These are phyloP conservation scores for Phthorimaea operculella DNA, from an alignment of 1,140 invertebrate genomes.

Conservation along the genomic window DNA sequence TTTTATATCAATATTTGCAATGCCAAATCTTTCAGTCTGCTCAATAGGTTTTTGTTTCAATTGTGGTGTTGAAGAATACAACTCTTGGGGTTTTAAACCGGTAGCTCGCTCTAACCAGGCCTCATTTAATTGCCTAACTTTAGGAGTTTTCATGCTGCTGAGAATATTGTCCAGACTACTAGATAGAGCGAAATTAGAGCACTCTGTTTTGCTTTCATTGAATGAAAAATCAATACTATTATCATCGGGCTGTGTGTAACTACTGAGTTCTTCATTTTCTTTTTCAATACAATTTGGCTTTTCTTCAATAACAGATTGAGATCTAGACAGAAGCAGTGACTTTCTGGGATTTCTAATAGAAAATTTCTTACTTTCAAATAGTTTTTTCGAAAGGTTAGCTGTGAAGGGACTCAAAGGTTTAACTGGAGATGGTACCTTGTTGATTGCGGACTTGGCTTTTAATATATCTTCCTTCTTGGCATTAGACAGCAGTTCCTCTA, in stretches of 20 bases:
- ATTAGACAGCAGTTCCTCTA: constrained; percentile 53
- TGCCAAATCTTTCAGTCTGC: not conserved
- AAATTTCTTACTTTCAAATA: constrained; percentile 76
- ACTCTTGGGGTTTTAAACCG: constrained; percentile 14
- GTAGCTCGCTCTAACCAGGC: constrained; percentile 68
- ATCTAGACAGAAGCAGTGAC: constrained; percentile 56
- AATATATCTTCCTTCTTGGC: constrained; percentile 44
- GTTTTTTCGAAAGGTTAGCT: constrained; percentile 73
- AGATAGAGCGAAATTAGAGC: not conserved
- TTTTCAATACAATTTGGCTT: constrained; percentile 6
- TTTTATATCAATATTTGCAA: too few relatives aligned
- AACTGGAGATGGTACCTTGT: too few relatives aligned
- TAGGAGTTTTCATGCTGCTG: not conserved
- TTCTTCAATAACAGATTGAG: constrained; percentile 9
- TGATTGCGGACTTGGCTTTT: constrained; percentile 11
- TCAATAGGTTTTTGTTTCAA: constrained; percentile 6
- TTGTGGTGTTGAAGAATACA: not conserved
- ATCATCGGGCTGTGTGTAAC: not conserved
- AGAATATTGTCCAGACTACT: not conserved
- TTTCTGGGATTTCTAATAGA: constrained; percentile 81
- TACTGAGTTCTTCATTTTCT: not conserved
- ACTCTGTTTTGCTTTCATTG: not conserved
- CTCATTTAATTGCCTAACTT: constrained; percentile 60
- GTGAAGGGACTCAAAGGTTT: constrained; percentile 27
- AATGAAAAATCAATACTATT: not conserved